These are phyloP conservation scores for Melanophora roralis DNA, from an alignment of 2,888 invertebrate genomes.

Conservation along the genomic window DNA sequence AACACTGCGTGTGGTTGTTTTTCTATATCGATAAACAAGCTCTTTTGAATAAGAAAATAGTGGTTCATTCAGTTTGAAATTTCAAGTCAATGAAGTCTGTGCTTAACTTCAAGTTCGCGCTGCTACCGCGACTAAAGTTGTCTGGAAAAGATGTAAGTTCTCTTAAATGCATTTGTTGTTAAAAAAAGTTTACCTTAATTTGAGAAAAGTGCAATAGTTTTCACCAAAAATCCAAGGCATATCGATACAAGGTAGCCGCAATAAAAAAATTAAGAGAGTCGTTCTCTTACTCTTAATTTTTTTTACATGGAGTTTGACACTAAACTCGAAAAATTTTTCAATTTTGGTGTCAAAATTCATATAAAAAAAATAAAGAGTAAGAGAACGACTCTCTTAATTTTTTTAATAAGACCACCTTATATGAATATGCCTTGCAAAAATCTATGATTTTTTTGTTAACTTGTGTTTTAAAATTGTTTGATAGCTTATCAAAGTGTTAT, in stretches of 20 bases:
- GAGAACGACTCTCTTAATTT: too few relatives aligned
- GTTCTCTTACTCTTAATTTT: too few relatives aligned
- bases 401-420: too few relatives aligned
- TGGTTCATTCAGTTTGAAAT: slow-evolving; percentile 72
- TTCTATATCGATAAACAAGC: slow-evolving; percentile 38
- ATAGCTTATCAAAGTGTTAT: slow-evolving; percentile 12
- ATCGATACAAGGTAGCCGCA: too few relatives aligned
- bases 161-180: slow-evolving; percentile 29
- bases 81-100: slow-evolving; percentile 77
- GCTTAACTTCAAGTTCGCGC: slow-evolving; percentile 76
- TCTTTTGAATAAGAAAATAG: slow-evolving; percentile 39
- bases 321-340: too few relatives aligned
- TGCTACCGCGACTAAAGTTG: slow-evolving; percentile 78
- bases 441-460: slow-evolving; percentile 19
- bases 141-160: slow-evolving; percentile 78
- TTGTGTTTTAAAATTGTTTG: slow-evolving; percentile 17
- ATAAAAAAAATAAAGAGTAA: too few relatives aligned
- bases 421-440: too few relatives aligned
- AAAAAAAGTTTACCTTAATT: slow-evolving; percentile 22
- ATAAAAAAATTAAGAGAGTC: too few relatives aligned
- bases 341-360: too few relatives aligned
- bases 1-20: not conserved
- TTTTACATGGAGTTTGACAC: too few relatives aligned
- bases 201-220: slow-evolving; percentile 47
- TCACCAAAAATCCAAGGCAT: too few relatives aligned